Conservation (phyloP, 2,113 vertebrate species). For the Eidolon helvum region DNA sequence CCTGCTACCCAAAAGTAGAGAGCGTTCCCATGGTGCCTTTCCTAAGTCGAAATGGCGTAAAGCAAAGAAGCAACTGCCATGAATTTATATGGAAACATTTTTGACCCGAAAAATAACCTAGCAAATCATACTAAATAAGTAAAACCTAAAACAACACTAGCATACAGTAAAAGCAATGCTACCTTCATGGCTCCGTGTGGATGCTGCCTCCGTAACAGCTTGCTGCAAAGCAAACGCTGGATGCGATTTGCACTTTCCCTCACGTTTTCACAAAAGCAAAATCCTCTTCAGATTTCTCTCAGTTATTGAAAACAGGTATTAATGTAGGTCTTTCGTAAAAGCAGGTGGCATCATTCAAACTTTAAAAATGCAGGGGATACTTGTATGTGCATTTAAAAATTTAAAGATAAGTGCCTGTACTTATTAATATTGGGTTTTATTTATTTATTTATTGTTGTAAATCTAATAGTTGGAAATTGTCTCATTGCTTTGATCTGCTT, state of each 20-base stretch:
- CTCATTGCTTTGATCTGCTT: background rate
- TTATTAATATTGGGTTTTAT: background rate
- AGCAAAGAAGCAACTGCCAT: too few species aligned
- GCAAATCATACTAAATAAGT: too few species aligned
- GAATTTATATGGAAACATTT: too few species aligned
- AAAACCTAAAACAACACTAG: background rate
- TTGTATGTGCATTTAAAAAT: background rate
- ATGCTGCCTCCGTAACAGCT: background rate
- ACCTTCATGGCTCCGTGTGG: background rate
- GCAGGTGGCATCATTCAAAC: background rate
- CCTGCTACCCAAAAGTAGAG: background rate
- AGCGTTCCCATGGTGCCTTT: background rate
- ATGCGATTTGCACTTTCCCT: background rate
- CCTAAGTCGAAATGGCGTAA: too few species aligned
- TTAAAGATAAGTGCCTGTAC: background rate
- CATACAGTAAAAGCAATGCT: background rate
- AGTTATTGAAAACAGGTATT: background rate
- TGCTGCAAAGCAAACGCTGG: background rate
- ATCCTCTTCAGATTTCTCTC: background rate
- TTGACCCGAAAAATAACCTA: too few species aligned
- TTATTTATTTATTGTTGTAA: background rate
- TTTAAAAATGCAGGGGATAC: background rate
- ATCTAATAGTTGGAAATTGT: background rate
- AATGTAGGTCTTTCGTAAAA: background rate
- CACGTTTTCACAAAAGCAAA: background rate